These are phyloP conservation scores for Chrysomela aeneicollis DNA, from an alignment of 2,888 invertebrate genomes.

Conservation along the genomic window DNA sequence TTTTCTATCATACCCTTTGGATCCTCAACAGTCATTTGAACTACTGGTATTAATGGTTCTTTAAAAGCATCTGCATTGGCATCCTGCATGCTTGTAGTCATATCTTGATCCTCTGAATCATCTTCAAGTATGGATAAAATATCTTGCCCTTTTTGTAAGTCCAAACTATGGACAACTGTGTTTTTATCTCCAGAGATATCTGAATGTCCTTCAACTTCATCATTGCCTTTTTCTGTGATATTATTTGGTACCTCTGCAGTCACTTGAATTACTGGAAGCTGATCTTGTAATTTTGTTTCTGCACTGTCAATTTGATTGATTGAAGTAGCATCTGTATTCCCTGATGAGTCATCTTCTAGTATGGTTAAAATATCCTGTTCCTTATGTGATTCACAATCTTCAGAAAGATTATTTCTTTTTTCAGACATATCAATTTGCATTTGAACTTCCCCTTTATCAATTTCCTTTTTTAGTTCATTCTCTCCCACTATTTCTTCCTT, in stretches of 20 bases:
- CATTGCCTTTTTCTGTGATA: neutral
- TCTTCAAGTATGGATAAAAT: constrained; percentile 7
- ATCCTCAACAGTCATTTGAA: constrained; percentile 8
- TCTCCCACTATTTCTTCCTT: neutral
- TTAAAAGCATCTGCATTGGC: neutral
- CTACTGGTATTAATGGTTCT: neutral
- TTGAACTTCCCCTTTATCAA: neutral
- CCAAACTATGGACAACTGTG: neutral
- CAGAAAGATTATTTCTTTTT: too few species aligned
- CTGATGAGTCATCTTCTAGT: neutral
- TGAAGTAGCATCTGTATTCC: neutral
- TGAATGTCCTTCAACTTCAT: constrained; percentile 3
- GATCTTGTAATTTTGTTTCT: neutral
- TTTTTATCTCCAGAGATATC: neutral
- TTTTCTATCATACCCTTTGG: constrained; percentile 12
- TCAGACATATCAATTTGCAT: neutral
- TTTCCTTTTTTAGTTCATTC: neutral
- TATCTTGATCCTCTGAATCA: neutral
- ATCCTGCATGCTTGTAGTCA: neutral
- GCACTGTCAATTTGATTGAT: neutral
- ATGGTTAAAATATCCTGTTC: neutral
- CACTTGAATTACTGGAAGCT: neutral
- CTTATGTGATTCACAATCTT: neutral
- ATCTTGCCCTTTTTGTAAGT: neutral
- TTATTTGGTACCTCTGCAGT: neutral